phyloP scores from a whole-genome alignment of 2,888 invertebrate genomes.

The Himalopsyche kuldschensis region DNA sequence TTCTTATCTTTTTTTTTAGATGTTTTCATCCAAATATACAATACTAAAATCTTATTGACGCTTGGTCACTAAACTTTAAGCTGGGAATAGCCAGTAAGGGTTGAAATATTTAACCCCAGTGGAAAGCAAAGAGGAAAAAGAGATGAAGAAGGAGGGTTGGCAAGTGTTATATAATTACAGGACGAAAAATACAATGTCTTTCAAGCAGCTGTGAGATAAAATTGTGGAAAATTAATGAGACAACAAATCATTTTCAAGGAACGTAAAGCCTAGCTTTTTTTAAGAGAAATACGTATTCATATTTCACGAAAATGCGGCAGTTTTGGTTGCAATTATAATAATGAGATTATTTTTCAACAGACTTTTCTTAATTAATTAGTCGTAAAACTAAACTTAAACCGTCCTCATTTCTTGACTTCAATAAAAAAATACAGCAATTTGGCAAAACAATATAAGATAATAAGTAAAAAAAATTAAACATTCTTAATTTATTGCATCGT shows the following conservation, averaged over 20 bases:
- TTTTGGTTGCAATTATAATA: not conserved
- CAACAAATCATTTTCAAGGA: not conserved
- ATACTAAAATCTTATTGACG: no score
- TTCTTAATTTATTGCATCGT: no score
- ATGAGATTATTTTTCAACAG: not conserved
- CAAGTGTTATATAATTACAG: slow-evolving; percentile 2
- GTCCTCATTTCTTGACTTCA: no score
- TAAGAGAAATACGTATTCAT: not conserved
- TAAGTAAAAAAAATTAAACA: no score
- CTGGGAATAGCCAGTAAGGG: not conserved
- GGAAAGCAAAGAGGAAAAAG: not conserved
- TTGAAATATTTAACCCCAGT: not conserved
- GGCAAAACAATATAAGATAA: no score
- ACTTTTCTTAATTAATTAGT: no score
- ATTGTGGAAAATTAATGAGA: not conserved
- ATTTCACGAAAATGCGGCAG: not conserved
- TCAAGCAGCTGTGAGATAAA: not conserved
- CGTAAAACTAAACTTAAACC: no score
- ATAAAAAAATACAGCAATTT: no score
- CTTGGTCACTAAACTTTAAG: not conserved
- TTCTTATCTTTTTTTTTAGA: no score
- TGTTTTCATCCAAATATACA: no score
- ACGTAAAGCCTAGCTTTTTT: not conserved
- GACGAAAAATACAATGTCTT: slow-evolving; percentile 4
- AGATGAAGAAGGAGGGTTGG: not conserved